These are phyloP conservation scores for Urocynchramus pylzowi DNA, from an alignment of 2,113 vertebrate species.

Conservation along the genomic window DNA sequence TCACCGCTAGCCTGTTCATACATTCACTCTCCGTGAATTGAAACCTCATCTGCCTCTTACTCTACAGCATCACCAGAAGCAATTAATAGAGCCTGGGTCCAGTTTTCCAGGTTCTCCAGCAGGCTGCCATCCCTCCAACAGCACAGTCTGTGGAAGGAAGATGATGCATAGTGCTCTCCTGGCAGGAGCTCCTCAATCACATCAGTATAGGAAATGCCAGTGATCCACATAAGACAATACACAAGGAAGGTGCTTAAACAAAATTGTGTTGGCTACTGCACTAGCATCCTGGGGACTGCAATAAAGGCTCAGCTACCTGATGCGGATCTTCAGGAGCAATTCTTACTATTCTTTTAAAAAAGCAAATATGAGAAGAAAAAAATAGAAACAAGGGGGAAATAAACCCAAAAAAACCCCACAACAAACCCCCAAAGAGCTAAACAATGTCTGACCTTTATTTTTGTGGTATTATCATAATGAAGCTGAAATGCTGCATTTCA, in stretches of 20 bases:
- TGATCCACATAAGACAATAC: not conserved
- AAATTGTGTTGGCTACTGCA: not conserved
- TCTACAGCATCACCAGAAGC: not conserved
- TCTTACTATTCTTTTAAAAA: not conserved
- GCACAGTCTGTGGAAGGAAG: not conserved
- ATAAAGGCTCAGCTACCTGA: not conserved
- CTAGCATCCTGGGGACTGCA: not conserved
- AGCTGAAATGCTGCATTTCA: not conserved
- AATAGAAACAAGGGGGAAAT: not conserved
- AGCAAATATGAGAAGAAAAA: not conserved
- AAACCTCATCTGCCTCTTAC: not conserved
- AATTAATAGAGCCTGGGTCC: not conserved
- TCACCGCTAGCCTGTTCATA: not conserved
- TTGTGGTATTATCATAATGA: not conserved
- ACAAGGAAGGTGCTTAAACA: not conserved
- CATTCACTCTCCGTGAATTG: not conserved
- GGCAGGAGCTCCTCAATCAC: not conserved
- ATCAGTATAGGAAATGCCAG: not conserved
- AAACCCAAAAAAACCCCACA: too few species aligned
- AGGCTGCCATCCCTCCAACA: not conserved
- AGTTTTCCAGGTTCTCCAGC: not conserved
- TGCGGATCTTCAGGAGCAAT: not conserved
- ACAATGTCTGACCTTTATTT: not conserved
- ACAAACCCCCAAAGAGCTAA: not conserved
- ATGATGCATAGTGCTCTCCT: not conserved